phyloP scores from a whole-genome alignment of 2,113 vertebrate genomes.

The Stigmatopora nigra region DNA sequence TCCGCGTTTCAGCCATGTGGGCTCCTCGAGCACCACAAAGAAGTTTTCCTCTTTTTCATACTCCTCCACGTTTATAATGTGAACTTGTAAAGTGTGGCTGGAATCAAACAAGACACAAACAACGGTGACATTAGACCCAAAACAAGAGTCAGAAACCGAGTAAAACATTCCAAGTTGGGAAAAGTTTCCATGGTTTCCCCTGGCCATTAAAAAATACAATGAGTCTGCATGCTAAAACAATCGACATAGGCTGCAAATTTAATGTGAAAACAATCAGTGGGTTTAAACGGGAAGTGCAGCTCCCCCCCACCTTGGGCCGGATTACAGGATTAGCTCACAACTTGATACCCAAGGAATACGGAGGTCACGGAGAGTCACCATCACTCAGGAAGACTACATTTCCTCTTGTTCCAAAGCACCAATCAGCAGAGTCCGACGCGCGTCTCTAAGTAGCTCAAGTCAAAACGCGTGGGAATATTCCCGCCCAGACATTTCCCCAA shows the following conservation, averaged over 20 bases:
- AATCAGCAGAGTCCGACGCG: neutral
- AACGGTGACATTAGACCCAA: conserved; percentile 6
- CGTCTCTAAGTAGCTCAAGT: neutral
- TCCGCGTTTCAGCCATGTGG: conserved; percentile 84
- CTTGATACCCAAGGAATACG: conserved; percentile 1
- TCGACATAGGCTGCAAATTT: conserved; percentile 47
- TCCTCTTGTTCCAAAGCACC: neutral
- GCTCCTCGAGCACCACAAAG: conserved; percentile 81
- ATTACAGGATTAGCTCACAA: conserved; percentile 5
- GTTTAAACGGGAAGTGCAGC: conserved; percentile 34
- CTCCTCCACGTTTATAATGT: conserved; percentile 81
- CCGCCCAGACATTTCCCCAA: no score
- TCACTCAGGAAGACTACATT: neutral
- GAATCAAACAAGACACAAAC: conserved; percentile 23
- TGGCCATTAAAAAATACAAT: conserved; percentile 32
- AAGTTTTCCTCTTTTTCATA: conserved; percentile 88
- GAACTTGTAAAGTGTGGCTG: conserved; percentile 77
- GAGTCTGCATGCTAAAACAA: conserved; percentile 45
- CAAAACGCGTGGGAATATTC: neutral
- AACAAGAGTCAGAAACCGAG: neutral
- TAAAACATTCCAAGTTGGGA: neutral
- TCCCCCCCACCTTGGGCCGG: conserved; percentile 29
- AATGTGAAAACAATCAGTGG: conserved; percentile 49
- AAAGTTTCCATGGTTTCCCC: neutral
- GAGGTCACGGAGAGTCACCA: conserved; percentile 1